phyloP scores from a whole-genome alignment of 1,140 invertebrate species.

The Bombyx mandarina region DNA sequence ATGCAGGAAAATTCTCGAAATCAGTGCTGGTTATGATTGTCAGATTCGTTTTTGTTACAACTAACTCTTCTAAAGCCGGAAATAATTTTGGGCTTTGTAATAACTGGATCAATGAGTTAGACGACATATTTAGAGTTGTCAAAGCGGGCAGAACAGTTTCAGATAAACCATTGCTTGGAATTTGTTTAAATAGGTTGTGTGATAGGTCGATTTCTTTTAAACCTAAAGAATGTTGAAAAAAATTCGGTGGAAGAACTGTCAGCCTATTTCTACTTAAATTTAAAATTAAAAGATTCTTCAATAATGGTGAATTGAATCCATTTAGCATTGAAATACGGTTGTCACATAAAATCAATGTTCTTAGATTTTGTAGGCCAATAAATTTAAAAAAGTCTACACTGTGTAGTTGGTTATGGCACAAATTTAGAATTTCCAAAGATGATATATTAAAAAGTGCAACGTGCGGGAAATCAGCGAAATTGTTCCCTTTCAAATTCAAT shows the following conservation, averaged over 20 bases:
- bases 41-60: conserved; percentile 86
- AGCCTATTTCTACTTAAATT: conserved; percentile 84
- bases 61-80: conserved; percentile 83
- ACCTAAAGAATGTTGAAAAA: conserved; percentile 80
- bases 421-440: conserved; percentile 79
- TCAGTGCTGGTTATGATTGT: conserved; percentile 89
- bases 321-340: conserved; percentile 83
- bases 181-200: conserved; percentile 84
- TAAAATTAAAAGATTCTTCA: conserved; percentile 79
- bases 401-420: conserved; percentile 80
- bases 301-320: conserved; percentile 82
- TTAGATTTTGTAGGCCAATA: conserved; percentile 79
- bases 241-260: conserved; percentile 84
- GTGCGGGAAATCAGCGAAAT: conserved; percentile 82
- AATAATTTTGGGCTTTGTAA: conserved; percentile 77
- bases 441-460: conserved; percentile 80
- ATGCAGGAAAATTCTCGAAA: conserved; percentile 86
- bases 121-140: conserved; percentile 83
- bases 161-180: conserved; percentile 84
- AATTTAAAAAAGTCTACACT: conserved; percentile 84
- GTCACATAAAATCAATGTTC: conserved; percentile 80
- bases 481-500: conserved; percentile 80
- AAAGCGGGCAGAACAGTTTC: conserved; percentile 80
- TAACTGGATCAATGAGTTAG: conserved; percentile 79
- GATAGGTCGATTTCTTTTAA: conserved; percentile 85